Conservation (phyloP, 2,888 invertebrate genomes). For the Hanleya hanleyi region DNA sequence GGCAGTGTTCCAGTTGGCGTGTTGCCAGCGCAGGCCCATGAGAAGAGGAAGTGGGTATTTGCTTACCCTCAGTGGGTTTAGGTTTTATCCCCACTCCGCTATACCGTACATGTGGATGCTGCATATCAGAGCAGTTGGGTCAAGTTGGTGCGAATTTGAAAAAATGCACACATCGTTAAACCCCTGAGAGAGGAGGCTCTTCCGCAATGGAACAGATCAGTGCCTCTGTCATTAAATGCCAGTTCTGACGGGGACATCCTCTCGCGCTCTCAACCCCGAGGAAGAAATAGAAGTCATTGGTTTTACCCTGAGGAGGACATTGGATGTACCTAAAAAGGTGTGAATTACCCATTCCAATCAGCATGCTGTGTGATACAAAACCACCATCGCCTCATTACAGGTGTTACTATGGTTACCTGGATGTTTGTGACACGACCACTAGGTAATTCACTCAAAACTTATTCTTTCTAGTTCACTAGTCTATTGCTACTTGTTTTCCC, state of each 20-base stretch:
- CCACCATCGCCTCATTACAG: not conserved
- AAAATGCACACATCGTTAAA: not conserved
- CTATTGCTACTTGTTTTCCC: too few species aligned
- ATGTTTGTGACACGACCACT: constrained; percentile 3
- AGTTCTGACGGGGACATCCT: too few species aligned
- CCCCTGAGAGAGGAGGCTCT: too few species aligned
- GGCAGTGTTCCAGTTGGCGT: not conserved
- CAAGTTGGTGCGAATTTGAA: not conserved
- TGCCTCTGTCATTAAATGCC: too few species aligned
- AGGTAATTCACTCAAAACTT: not conserved
- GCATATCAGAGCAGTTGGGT: not conserved
- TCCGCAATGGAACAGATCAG: too few species aligned
- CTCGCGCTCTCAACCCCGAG: too few species aligned
- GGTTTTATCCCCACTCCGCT: not conserved
- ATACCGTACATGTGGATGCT: not conserved
- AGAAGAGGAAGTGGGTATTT: constrained; percentile 1
- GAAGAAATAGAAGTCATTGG: too few species aligned
- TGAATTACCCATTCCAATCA: too few species aligned
- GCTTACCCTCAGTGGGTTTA: constrained; percentile 5
- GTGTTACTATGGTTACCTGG: constrained; percentile 3
- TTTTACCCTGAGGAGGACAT: too few species aligned
- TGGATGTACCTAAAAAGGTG: too few species aligned
- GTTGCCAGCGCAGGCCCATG: not conserved
- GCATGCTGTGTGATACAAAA: constrained; percentile 5
- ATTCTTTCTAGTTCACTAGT: too few species aligned